Evolutionary conservation across 2,113 vertebrate genomes (phyloP).

Genomic region (Trematomus loennbergii): DNA sequence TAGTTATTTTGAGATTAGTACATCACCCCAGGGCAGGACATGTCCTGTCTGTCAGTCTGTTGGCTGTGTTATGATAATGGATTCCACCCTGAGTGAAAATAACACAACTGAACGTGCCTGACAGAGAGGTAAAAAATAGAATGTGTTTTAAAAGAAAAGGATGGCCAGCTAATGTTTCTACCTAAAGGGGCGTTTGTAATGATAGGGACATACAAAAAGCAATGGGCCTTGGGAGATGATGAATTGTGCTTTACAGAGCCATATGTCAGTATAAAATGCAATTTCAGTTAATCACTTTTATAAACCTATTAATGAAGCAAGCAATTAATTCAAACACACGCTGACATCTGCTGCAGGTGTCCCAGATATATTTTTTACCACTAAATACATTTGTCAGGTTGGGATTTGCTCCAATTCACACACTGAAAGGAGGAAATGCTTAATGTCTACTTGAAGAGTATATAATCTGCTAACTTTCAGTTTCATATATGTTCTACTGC

Average conservation of each 20-base stretch:
- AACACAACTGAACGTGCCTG: conserved; percentile 47
- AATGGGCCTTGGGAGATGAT: conserved; percentile 4
- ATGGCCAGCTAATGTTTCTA: conserved; percentile 31
- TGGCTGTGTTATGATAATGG: conserved; percentile 59
- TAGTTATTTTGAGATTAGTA: conserved; percentile 57
- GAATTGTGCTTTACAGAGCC: conserved; percentile 6
- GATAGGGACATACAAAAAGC: conserved; percentile 19
- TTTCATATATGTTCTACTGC: too few relatives aligned
- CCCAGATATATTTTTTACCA: neutral
- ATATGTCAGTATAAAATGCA: conserved; percentile 25
- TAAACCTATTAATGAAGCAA: conserved; percentile 34
- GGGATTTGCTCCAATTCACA: neutral
- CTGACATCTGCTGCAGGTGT: conserved; percentile 47
- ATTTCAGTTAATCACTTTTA: conserved; percentile 33
- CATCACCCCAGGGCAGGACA: conserved; percentile 51
- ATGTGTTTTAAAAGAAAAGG: conserved; percentile 48
- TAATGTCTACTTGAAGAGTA: too few relatives aligned
- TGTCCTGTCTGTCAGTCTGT: conserved; percentile 61
- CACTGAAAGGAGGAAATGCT: too few relatives aligned
- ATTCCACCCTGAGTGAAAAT: conserved; percentile 44
- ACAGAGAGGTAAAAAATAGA: conserved; percentile 53
- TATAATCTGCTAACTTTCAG: too few relatives aligned
- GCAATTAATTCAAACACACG: conserved; percentile 9
- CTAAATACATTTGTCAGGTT: conserved; percentile 2
- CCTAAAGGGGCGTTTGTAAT: conserved; percentile 11